Conservation (phyloP, 2,113 vertebrate genomes). For the Lathamus discolor region DNA sequence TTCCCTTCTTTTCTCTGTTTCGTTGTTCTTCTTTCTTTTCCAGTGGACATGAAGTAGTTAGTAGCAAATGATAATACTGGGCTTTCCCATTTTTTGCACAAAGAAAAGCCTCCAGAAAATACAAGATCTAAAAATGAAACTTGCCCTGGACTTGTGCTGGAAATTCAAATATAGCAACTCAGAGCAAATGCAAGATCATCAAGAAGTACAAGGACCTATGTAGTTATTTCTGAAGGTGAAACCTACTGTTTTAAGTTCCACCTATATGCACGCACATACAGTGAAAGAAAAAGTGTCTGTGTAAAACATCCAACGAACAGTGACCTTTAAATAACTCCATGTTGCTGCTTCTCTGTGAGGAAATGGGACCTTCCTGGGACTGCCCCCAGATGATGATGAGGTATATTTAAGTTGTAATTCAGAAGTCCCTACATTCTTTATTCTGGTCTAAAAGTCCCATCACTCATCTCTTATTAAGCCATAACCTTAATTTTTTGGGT, state of each 20-base stretch:
- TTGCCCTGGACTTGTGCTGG: not conserved
- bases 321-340: not conserved
- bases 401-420: not conserved
- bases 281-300: not conserved
- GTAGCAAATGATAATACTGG: not conserved
- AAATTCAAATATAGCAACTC: not conserved
- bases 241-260: not conserved
- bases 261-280: not conserved
- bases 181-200: not conserved
- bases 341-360: not conserved
- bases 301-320: not conserved
- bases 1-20: not conserved
- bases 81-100: not conserved
- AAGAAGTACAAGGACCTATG: not conserved
- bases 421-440: not conserved
- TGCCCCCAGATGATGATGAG: not conserved
- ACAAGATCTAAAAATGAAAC: not conserved
- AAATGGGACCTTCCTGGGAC: not conserved
- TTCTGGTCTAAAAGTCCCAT: not conserved
- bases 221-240: not conserved
- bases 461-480: not conserved
- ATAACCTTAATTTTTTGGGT: not conserved
- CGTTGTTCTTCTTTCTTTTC: not conserved
- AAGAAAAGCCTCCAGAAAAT: conserved; percentile 10
- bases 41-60: not conserved